phyloP scores from a whole-genome alignment of 2,888 invertebrate species.

The Eurytoma adleriae region DNA sequence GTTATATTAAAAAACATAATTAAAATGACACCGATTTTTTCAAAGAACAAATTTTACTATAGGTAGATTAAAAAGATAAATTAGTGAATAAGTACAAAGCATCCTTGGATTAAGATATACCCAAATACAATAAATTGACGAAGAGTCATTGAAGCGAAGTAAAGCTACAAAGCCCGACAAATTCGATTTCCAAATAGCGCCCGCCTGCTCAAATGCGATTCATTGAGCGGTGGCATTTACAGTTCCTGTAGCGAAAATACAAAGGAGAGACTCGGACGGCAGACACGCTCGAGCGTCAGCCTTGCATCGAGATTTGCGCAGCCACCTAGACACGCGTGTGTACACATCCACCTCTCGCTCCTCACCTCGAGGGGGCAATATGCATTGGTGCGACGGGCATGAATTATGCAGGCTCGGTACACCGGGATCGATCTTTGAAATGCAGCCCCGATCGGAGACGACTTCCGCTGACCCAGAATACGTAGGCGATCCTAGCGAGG shows the following conservation, averaged over 20 bases:
- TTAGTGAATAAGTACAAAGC: no score
- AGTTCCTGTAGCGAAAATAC: conserved; percentile 11
- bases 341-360: conserved; percentile 54
- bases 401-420: conserved; percentile 47
- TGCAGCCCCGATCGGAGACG: conserved; percentile 31
- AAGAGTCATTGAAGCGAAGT: no score
- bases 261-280: neutral
- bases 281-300: neutral
- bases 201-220: neutral
- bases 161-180: no score
- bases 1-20: no score
- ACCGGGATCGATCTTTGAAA: conserved; percentile 39
- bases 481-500: neutral
- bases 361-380: conserved; percentile 27
- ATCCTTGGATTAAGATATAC: no score
- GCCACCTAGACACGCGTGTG: neutral
- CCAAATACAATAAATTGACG: no score
- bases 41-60: no score
- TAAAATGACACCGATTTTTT: no score
- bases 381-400: neutral
- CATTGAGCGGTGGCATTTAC: neutral
- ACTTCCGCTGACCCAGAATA: conserved; percentile 50
- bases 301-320: conserved; percentile 26
- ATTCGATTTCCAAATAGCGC: no score
- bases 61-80: no score